phyloP scores from a whole-genome alignment of 2,888 invertebrate genomes.

The Lasioglossum malachurum region DNA sequence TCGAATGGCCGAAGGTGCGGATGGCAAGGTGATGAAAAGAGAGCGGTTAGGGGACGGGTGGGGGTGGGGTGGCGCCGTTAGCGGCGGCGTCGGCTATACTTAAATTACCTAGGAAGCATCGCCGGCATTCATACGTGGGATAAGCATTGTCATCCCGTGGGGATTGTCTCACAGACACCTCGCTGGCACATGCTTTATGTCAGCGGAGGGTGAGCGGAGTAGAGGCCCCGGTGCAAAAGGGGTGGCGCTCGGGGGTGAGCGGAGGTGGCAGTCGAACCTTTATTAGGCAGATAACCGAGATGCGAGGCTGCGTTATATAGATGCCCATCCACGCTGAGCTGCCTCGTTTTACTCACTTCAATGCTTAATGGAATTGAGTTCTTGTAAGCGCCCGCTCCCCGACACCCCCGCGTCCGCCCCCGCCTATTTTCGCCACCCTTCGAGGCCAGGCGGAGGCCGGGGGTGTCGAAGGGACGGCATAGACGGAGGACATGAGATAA shows the following conservation, averaged over 20 bases:
- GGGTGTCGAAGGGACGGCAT: slow-evolving; percentile 54
- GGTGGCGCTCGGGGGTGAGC: slow-evolving; percentile 33
- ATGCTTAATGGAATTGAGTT: slow-evolving; percentile 82
- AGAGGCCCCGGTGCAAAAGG: slow-evolving; percentile 37
- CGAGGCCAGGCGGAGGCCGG: slow-evolving; percentile 20
- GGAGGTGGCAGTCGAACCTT: slow-evolving; percentile 70
- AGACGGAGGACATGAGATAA: slow-evolving; percentile 76
- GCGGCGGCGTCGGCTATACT: slow-evolving; percentile 65
- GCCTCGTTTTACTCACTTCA: slow-evolving; percentile 81
- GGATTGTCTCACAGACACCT: slow-evolving; percentile 81
- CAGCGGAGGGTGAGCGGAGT: slow-evolving; percentile 63
- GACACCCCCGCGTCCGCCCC: background rate
- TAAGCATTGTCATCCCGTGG: slow-evolving; percentile 79
- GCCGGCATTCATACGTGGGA: slow-evolving; percentile 76
- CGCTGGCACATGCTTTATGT: slow-evolving; percentile 77
- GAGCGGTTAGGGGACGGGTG: slow-evolving; percentile 20
- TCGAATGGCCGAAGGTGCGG: slow-evolving; percentile 46
- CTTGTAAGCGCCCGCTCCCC: slow-evolving; percentile 75
- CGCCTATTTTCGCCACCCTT: slow-evolving; percentile 48
- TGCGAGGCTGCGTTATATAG: slow-evolving; percentile 77
- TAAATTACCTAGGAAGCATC: slow-evolving; percentile 78
- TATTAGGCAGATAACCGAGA: slow-evolving; percentile 82
- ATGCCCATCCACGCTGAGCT: slow-evolving; percentile 77
- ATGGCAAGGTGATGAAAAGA: slow-evolving; percentile 46
- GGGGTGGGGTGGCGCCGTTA: background rate